These are phyloP conservation scores for Hylaeus volcanicus DNA, from an alignment of 1,140 invertebrate species.

Conservation along the genomic window DNA sequence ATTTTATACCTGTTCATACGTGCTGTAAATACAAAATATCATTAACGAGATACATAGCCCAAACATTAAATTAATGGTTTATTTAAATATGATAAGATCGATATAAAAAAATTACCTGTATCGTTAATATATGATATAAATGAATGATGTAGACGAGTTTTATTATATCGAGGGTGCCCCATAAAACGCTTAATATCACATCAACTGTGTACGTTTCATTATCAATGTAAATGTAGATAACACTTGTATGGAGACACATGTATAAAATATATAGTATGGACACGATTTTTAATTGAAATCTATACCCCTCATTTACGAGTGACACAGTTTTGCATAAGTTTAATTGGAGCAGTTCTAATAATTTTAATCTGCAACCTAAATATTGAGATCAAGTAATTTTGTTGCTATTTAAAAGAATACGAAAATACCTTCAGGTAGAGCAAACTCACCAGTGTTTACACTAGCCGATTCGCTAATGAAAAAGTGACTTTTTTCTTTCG, in stretches of 20 bases:
- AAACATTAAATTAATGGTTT: too few relatives aligned
- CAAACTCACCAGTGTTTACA: background rate
- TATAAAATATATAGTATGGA: conserved; percentile 9
- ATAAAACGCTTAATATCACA: background rate
- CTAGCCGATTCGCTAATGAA: background rate
- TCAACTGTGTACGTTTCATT: background rate
- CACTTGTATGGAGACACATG: conserved; percentile 8
- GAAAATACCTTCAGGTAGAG: background rate
- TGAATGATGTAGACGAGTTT: conserved; percentile 26
- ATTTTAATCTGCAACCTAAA: conserved; percentile 26
- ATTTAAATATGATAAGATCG: too few relatives aligned
- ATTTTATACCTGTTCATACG: background rate
- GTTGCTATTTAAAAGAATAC: background rate
- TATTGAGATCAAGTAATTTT: background rate
- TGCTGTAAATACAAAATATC: conserved; percentile 17
- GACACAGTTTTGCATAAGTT: conserved; percentile 18
- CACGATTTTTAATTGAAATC: conserved; percentile 12
- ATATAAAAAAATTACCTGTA: conserved; percentile 6
- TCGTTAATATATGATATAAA: background rate
- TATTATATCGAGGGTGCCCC: background rate
- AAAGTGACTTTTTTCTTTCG: background rate
- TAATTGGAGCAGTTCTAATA: background rate
- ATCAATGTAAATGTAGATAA: background rate
- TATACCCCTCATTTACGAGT: conserved; percentile 14
- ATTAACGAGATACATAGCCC: background rate